phyloP scores from a whole-genome alignment of 2,113 vertebrate species.

The Pheucticus melanocephalus region DNA sequence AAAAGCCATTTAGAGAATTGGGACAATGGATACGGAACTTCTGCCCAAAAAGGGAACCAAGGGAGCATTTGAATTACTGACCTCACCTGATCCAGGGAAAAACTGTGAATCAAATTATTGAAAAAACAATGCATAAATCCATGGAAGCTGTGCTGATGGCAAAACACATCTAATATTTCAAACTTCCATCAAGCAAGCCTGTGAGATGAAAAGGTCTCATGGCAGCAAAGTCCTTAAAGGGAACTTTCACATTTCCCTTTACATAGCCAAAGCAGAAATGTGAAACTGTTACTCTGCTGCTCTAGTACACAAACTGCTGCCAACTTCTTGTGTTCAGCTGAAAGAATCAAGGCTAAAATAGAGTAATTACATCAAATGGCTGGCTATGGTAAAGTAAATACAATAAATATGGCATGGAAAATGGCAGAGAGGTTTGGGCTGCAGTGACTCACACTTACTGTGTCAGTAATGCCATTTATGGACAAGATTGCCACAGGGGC shows the following conservation, averaged over 20 bases:
- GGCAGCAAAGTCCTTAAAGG: not conserved
- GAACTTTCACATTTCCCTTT: not conserved
- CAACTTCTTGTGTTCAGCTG: not conserved
- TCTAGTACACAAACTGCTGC: not conserved
- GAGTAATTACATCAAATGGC: not conserved
- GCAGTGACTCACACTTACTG: rapidly evolving
- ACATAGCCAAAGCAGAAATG: not conserved
- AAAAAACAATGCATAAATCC: not conserved
- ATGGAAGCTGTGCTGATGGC: not conserved
- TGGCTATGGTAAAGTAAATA: not conserved
- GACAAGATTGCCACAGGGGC: not conserved
- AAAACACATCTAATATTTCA: not conserved
- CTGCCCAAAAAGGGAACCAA: not conserved
- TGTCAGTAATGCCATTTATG: not conserved
- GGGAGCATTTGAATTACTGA: not conserved
- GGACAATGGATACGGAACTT: not conserved
- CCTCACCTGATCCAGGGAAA: not conserved
- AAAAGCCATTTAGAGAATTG: not conserved
- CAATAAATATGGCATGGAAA: not conserved
- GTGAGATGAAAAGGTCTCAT: not conserved
- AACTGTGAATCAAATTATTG: not conserved
- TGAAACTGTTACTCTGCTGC: not conserved
- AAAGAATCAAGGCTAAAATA: not conserved
- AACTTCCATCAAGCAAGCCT: not conserved
- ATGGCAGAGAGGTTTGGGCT: not conserved